Conservation (phyloP, 1,140 invertebrate species). For the Schlechtendalia chinensis region DNA sequence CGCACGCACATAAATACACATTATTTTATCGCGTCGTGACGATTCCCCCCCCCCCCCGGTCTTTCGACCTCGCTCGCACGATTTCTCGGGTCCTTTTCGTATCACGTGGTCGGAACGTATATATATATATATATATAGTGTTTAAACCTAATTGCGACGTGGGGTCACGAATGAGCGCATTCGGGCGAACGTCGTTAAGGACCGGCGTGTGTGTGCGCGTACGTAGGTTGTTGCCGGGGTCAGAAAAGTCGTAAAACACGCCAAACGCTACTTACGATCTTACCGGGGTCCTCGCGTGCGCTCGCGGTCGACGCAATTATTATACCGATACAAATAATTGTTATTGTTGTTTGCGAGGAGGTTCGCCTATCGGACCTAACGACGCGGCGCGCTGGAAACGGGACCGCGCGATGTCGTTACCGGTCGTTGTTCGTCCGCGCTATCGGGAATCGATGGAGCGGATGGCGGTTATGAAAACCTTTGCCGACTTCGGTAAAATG, state of each 20-base stretch:
- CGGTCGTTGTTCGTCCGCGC: no score
- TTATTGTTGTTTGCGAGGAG: not conserved
- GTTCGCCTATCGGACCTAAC: no score
- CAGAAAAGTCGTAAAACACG: constrained; percentile 21
- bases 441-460: no score
- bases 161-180: not conserved
- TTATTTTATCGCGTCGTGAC: no score
- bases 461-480: no score
- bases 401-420: no score
- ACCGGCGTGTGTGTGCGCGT: not conserved
- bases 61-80: no score
- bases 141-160: not conserved
- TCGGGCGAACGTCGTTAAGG: not conserved
- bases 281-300: no score
- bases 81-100: not conserved
- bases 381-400: no score
- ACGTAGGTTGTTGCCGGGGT: not conserved
- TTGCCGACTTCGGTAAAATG: no score
- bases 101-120: not conserved
- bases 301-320: not conserved
- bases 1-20: no score
- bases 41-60: no score
- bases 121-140: not conserved
- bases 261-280: not conserved
- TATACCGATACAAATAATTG: not conserved